phyloP scores from a whole-genome alignment of 1,140 invertebrate species.

The Lucilia cuprina region DNA sequence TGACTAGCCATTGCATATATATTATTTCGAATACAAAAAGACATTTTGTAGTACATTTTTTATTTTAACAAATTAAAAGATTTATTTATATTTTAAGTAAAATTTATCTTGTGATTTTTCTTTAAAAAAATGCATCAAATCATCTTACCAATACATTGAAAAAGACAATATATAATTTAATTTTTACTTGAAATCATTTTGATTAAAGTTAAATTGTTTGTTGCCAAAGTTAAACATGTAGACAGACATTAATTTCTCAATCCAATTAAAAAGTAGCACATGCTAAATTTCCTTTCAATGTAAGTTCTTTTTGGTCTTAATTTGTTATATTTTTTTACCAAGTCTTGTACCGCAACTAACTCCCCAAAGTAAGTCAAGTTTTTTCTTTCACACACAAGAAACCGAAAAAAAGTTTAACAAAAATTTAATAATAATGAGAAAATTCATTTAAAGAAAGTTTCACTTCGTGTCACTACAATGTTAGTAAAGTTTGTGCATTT shows the following conservation, averaged over 20 bases:
- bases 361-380: conserved; percentile 14
- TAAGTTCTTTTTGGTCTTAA: not conserved
- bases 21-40: too few relatives aligned
- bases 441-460: conserved; percentile 6
- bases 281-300: not conserved
- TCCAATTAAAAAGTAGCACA: conserved; percentile 6
- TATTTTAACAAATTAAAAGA: too few relatives aligned
- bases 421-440: conserved; percentile 9
- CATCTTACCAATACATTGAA: too few relatives aligned
- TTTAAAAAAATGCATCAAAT: too few relatives aligned
- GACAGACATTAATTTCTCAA: not conserved
- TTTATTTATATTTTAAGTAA: too few relatives aligned
- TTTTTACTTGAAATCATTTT: not conserved
- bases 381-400: not conserved
- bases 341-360: not conserved
- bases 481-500: too few relatives aligned
- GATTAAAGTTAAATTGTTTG: not conserved
- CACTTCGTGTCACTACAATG: not conserved
- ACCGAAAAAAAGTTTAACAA: not conserved
- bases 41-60: too few relatives aligned
- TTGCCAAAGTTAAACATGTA: not conserved
- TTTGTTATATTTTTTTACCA: not conserved
- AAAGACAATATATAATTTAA: too few relatives aligned
- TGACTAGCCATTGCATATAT: too few relatives aligned
- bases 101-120: too few relatives aligned